Base-by-base conservation (phyloP, 2,888 invertebrate species). In the Sesia apiformis region DNA sequence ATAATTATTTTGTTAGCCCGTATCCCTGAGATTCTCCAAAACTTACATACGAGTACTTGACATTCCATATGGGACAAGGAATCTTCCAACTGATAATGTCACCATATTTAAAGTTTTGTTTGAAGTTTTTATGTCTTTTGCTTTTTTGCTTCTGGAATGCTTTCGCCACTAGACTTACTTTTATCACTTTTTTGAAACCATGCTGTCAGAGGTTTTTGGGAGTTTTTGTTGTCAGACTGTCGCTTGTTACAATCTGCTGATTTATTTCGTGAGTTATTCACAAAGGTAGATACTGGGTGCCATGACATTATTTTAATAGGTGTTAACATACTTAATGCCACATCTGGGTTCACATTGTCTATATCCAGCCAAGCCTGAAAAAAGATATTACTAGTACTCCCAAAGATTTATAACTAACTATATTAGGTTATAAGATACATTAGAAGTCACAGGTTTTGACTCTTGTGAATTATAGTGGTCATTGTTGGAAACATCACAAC, bases 201-300 rank as follows among this genome's bases (percentile, higher is more conserved):
- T 0, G 77, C 69, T 60, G 81, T 87, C 62, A 91, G 65, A 60
- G 90, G 80, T 65, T 81, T 86, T 72, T 90, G 87, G 60, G 76
- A 23, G 23, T 23, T 23, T 23, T 23, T 23, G 23, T 23, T 23
- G 23, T 23, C 23, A 23, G 23, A 23, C 23, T 23, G 23, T 42
- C 85, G 90, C 63, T 91, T 92, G 65, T 92, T 92, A 62, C 93
- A 93, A 56, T 90, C 80, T 0, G 76, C 68, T 40, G 85, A 86
- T 77, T 96, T 95, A 71, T 94, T 92, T 56, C 92, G 88, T 0
- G 94, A 92, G 72, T 93, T 94, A 69, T 95, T 95, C 0, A 96
- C 95, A 51, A 85, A 67, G 50, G 90, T 91, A 1, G 94, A 92
- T 0, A 96, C 95, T 55, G 91, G 91, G 76, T 96, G 92, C 93